phyloP scores from a whole-genome alignment of 30 jellyfish, hydroid and myxozoan genomes.

The Mastigias papua region DNA sequence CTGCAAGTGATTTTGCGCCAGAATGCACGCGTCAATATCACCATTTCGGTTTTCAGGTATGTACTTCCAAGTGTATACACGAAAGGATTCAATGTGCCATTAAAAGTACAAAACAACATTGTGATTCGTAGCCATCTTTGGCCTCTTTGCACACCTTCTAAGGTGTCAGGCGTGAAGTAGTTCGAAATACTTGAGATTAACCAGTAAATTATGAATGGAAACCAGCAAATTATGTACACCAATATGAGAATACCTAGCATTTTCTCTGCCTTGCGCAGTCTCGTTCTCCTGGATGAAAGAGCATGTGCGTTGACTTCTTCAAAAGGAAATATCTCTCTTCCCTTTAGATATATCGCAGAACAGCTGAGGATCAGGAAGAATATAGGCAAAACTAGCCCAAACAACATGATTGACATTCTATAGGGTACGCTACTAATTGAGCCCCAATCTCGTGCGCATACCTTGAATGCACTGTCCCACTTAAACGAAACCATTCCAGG shows the following conservation, averaged over 20 bases:
- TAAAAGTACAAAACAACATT: constrained; percentile 77
- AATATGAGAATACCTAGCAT: constrained; percentile 80
- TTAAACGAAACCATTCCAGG: constrained; percentile 85
- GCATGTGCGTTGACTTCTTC: constrained; percentile 31
- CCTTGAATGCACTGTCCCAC: constrained; percentile 50
- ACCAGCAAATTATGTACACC: constrained; percentile 81
- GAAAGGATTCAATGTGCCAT: constrained; percentile 85
- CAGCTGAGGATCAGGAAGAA: constrained; percentile 76
- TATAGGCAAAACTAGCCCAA: constrained; percentile 75
- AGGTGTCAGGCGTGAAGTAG: constrained; percentile 55
- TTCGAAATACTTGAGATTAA: constrained; percentile 50
- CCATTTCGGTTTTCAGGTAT: constrained; percentile 64
- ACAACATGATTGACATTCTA: constrained; percentile 73
- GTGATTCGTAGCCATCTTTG: constrained; percentile 87
- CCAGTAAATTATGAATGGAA: constrained; percentile 89
- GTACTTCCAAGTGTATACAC: constrained; percentile 77
- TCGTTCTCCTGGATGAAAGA: constrained; percentile 47
- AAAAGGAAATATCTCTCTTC: constrained; percentile 61
- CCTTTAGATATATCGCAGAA: constrained; percentile 78
- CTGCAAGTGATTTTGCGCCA: constrained; percentile 59
- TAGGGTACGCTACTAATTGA: constrained; percentile 56
- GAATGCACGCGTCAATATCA: constrained; percentile 24
- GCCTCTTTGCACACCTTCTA: constrained; percentile 51
- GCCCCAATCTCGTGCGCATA: constrained; percentile 83
- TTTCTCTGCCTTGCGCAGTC: constrained; percentile 86